Evolutionary conservation across 2,797 vertebrate species (phyloP), one percentile per base, ranked within the genome.

Genomic region (Acipenser ruthenus): DNA sequence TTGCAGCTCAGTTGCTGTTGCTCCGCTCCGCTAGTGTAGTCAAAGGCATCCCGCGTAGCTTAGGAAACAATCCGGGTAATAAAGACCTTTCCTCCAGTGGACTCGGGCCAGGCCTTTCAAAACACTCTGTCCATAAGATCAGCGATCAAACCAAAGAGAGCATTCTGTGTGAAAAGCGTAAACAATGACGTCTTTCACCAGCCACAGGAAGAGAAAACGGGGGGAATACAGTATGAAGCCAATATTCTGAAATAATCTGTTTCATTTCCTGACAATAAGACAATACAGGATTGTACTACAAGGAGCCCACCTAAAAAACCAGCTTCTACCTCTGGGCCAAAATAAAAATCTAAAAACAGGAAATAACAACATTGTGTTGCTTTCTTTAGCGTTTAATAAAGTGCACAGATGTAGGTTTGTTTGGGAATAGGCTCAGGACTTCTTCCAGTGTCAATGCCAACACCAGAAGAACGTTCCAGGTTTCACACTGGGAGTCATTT

Each of bases 211-310:
- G 55, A 58, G 11, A 58, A 58, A 53, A 58, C 55, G 12, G 55
- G 12, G 55, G 12, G 12, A 58, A 12, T 11, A 12, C 11, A 12
- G 51, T 53, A 13, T 58, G 55, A 6, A 13, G 55, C 55, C 55
- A 11, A n/a, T 58, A 11, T 58, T 58, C 55, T 6, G 13, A 58
- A 10, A n/a, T 11, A 58, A 11, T 58, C 55, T 6, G 55, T 13
- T 58, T 58, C 55, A 10, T n/a, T 58, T 58, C 55, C 55, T 58
- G 55, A n/a, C 55, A 11, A 13, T n/a, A 58, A 58, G 55, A 58
- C 55, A 58, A 58, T 58, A 10, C 12, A 4, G 55, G 55, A 58
- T 11, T 58, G 10, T 58, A 58, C 55, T 58, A 11, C 55, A 58
- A 37, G 23, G 23, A 37, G 23, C 23, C 23, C 23, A 37, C 23